Evolutionary conservation across 2,888 invertebrate species (phyloP), one percentile per base, ranked within the genome.

Genomic region (Villa cingulata): DNA sequence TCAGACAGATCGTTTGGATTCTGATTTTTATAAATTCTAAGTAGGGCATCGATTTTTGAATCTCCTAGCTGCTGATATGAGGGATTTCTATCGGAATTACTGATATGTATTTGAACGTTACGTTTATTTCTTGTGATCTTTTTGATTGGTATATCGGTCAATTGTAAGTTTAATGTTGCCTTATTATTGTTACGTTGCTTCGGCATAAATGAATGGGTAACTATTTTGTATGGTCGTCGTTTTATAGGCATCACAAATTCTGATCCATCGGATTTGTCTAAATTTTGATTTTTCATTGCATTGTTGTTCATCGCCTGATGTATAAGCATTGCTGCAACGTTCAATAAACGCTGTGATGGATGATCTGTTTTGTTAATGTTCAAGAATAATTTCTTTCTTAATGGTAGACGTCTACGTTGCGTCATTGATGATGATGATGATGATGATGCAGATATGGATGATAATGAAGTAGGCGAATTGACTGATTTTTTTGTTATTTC

Each of bases 281-380:
- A 29, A 9, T 34, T 10, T 34, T 34, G n/a, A 15, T 34, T 15
- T 34, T 34, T 34, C 32, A 18, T 7, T 32, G 29, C 12, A 18
- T n/a, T n/a, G n/a, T n/a, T 38, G 14, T 23, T 39, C 34, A 37
- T 49, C 34, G 43, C 27, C 14, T 49, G 47, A 39, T 48, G 51
- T 5, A 54, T 50, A 38, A 54, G 43, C 16, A 48, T 45, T 2
- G 53, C 54, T 2, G 48, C 50, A 34, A 51, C 47, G 17, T 53
- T 54, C 2, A 54, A 23, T 20, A 54, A 20, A 37, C 48, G 47
- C 20, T 54, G 51, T 14, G 51, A 50, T n/a, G 51, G 51, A 42
- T 49, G 46, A 36, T 49, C 49, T 23, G 46, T 32, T 40, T 50
- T 43, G 23, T 48, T 48, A 16, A 51, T 41, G 16, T 45, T 27